phyloP scores from a whole-genome alignment of 2,797 vertebrate species.

The Florisuga fusca region DNA sequence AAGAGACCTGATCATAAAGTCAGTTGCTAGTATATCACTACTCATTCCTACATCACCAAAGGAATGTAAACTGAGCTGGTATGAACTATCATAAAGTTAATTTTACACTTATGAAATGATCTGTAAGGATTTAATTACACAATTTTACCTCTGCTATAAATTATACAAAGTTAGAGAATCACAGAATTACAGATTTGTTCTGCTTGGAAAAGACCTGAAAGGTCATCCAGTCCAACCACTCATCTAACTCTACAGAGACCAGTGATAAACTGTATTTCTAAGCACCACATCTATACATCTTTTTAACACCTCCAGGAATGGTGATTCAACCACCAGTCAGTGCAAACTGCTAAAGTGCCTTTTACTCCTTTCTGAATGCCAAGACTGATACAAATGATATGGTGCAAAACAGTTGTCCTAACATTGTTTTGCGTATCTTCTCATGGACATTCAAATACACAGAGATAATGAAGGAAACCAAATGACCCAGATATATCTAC shows the following conservation, averaged over 20 bases:
- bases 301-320: no score
- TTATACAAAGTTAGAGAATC: background rate
- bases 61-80: background rate
- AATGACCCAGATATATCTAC: background rate
- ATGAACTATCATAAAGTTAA: background rate
- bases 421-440: background rate
- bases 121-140: background rate
- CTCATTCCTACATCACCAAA: background rate
- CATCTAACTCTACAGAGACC: no score
- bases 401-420: background rate
- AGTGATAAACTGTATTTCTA: no score
- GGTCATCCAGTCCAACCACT: no score
- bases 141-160: background rate
- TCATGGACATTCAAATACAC: background rate
- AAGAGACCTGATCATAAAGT: background rate
- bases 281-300: no score
- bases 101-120: background rate
- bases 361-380: background rate
- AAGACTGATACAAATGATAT: background rate
- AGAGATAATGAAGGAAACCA: background rate
- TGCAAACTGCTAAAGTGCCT: background rate
- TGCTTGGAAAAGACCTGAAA: no score
- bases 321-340: background rate
- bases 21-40: background rate
- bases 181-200: no score